Base-by-base conservation (phyloP, 1,140 invertebrate species). In the Sitophilus oryzae region DNA sequence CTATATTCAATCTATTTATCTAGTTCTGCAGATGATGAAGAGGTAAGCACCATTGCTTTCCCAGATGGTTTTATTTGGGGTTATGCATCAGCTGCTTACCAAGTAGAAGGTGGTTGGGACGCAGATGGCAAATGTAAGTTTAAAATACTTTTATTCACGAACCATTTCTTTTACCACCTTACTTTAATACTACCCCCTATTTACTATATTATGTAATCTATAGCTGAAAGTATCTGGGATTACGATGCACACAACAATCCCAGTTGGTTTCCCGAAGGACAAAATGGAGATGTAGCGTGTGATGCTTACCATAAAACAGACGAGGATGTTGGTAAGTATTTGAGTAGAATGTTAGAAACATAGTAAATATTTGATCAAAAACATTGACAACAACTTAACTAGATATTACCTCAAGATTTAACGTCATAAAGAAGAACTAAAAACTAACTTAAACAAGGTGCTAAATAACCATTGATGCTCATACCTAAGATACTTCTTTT, bases 261-360 rank as follows among this genome's bases (percentile, higher is more conserved):
- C n/a, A 65, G 75, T 15, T 75, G 66, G n/a, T 76, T 82, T 8
- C 47, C 56, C 1, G 78, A 84, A 58, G 53, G 67, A 4, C 68
- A 68, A 0, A 79, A 73, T 55, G 79, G 76, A 4, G 77, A 81
- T 59, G 59, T 79, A 3, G 78, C 79, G 25, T 72, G 75, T 37
- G 76, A 81, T 63, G 78, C 77, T 25, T 82, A 81, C 57, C 74
- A 81, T 60, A 73, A 75, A 53, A 79, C 75, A 48, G 72, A 73
- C 58, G 71, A 79, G 43, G 79, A 81, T 58, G 68, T 81, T 3
- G 56, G 67, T 40, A 40, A 40, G n/a, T n/a, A n/a, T n/a, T n/a
- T n/a, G n/a, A n/a, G n/a, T n/a, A n/a, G n/a, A n/a, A n/a, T n/a
- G n/a, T n/a, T n/a, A n/a, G n/a, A n/a, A n/a, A n/a, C n/a, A n/a